Evolutionary conservation across 1,140 invertebrate genomes (phyloP).

Genomic region (Tyrophagus putrescentiae): DNA sequence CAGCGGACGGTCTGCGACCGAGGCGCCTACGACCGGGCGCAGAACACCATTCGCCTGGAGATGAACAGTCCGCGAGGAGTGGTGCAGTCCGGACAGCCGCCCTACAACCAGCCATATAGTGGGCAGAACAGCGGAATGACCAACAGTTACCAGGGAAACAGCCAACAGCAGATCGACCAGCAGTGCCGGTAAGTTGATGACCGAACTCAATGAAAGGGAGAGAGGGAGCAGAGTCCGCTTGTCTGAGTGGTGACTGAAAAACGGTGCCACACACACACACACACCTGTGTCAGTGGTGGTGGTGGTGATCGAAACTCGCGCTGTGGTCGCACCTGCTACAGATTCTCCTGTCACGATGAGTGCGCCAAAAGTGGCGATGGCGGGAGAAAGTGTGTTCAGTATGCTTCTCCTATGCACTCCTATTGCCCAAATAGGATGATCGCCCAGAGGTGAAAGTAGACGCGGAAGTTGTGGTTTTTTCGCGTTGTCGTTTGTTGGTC

Average conservation of each 20-base stretch:
- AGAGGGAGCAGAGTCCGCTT: too few species aligned
- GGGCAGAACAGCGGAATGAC: not conserved
- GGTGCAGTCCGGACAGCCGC: not conserved
- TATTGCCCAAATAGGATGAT: too few species aligned
- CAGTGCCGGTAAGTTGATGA: not conserved
- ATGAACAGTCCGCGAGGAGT: not conserved
- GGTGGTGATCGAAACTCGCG: not conserved
- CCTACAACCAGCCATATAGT: not conserved
- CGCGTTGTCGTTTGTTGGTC: too few species aligned
- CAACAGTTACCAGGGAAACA: conserved; percentile 6
- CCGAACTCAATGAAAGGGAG: not conserved
- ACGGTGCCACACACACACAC: too few species aligned
- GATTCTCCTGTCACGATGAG: not conserved
- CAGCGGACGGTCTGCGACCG: not conserved
- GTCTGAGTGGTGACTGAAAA: too few species aligned
- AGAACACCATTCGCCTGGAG: conserved; percentile 7
- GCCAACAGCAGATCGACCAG: not conserved
- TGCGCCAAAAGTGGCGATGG: too few species aligned
- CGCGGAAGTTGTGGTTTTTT: too few species aligned
- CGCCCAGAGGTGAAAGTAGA: too few species aligned
- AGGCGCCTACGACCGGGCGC: not conserved
- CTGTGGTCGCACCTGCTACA: too few species aligned
- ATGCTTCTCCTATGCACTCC: too few species aligned
- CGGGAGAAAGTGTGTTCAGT: too few species aligned
- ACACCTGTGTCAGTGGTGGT: too few species aligned